These are phyloP conservation scores for Porphyrio hochstetteri DNA, from an alignment of 2,113 vertebrate species.

Conservation along the genomic window DNA sequence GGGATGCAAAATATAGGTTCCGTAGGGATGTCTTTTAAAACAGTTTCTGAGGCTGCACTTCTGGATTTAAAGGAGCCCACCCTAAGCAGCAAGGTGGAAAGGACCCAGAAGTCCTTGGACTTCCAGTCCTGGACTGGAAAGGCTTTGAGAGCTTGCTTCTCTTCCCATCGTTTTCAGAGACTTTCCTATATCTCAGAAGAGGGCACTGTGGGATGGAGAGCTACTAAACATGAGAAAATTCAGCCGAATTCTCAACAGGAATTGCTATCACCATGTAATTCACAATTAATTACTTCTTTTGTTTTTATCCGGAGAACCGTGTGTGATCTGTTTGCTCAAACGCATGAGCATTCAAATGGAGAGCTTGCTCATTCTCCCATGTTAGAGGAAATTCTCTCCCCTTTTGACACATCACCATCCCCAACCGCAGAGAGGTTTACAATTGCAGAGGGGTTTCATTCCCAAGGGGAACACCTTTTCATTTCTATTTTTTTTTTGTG, in stretches of 20 bases:
- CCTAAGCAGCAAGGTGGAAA: neutral
- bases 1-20: neutral
- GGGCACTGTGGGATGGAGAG: conserved; percentile 72
- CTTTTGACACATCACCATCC: neutral
- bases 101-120: neutral
- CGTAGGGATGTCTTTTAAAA: neutral
- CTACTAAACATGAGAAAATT: conserved; percentile 39
- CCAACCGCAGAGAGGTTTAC: neutral
- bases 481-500: neutral
- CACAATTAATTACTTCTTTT: conserved; percentile 66
- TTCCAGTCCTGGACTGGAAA: neutral
- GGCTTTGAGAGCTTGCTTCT: neutral
- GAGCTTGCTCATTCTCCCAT: neutral
- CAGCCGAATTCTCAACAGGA: neutral
- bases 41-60: neutral
- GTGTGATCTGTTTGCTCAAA: conserved; percentile 45
- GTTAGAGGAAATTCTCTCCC: neutral
- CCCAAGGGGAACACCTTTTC: neutral
- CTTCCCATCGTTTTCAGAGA: neutral
- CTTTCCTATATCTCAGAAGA: conserved; percentile 68
- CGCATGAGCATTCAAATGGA: neutral
- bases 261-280: conserved; percentile 46
- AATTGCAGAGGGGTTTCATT: neutral
- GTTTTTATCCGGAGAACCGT: conserved; percentile 39
- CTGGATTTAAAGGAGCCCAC: neutral